phyloP scores from a whole-genome alignment of 2,113 vertebrate species.

The Anser cygnoides region DNA sequence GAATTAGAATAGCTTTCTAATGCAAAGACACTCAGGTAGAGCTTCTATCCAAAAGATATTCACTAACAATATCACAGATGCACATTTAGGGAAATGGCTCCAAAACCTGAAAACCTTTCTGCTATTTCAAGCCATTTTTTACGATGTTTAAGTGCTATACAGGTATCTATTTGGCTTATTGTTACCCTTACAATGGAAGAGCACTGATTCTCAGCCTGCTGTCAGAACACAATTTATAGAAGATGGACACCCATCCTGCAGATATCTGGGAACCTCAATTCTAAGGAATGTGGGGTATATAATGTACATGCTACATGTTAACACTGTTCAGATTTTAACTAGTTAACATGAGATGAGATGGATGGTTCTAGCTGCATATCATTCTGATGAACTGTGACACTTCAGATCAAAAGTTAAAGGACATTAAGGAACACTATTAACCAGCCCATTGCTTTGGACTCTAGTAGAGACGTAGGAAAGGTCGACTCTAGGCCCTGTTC shows the following conservation, averaged over 20 bases:
- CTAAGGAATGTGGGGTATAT: not conserved
- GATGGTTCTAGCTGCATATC: not conserved
- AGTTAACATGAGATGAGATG: not conserved
- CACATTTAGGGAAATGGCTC: not conserved
- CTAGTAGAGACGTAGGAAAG: not conserved
- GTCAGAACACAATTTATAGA: not conserved
- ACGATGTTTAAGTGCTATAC: not conserved
- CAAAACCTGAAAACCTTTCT: not conserved
- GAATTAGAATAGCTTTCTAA: not conserved
- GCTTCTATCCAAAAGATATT: not conserved
- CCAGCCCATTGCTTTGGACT: not conserved
- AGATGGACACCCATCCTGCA: not conserved
- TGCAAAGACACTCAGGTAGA: not conserved
- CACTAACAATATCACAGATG: not conserved
- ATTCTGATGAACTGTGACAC: not conserved
- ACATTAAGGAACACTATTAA: not conserved
- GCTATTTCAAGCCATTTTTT: not conserved
- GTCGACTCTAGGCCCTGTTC: not conserved
- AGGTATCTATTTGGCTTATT: not conserved
- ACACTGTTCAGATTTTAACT: not conserved
- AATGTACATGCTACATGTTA: not conserved
- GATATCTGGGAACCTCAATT: fast-evolving
- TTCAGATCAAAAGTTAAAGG: not conserved
- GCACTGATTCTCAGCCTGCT: not conserved
- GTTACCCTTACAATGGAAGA: not conserved